A percentile compares a stretch with the other conserved stretches of the same genome.
phyloP scores from a whole-genome alignment of 1,140 invertebrate species.

The Tachypleus tridentatus region DNA sequence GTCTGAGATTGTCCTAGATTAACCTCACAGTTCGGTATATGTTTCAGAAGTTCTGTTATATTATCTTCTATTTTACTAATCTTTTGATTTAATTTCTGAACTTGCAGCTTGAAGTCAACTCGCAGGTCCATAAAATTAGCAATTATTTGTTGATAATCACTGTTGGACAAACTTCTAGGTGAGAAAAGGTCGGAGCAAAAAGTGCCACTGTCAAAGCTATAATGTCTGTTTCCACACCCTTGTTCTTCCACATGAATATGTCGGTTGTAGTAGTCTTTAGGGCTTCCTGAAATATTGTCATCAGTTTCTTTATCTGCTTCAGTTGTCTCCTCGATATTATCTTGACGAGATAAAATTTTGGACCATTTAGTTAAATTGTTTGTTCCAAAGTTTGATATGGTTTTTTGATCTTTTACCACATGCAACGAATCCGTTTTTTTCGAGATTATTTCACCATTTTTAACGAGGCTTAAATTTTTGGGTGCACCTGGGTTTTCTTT shows the following conservation, averaged over 20 bases:
- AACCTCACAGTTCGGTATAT: slow-evolving; percentile 26
- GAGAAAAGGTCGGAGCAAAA: background rate
- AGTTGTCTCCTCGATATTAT: slow-evolving; percentile 69
- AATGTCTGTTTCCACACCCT: slow-evolving; percentile 5
- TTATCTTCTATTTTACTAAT: slow-evolving; percentile 68
- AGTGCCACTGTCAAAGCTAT: background rate
- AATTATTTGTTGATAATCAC: slow-evolving; percentile 59
- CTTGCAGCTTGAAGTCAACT: slow-evolving; percentile 70
- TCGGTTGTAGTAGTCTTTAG: background rate
- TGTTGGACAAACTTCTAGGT: slow-evolving; percentile 26
- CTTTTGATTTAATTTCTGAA: slow-evolving; percentile 67
- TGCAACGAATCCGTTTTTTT: slow-evolving; percentile 21
- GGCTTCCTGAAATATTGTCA: slow-evolving; percentile 15
- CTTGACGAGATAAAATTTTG: slow-evolving; percentile 44
- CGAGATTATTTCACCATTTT: slow-evolving; percentile 15
- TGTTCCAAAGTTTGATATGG: background rate
- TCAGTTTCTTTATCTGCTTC: slow-evolving; percentile 37
- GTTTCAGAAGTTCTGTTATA: slow-evolving; percentile 43
- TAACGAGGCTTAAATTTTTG: slow-evolving; percentile 4
- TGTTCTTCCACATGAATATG: background rate
- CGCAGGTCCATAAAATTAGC: slow-evolving; percentile 73
- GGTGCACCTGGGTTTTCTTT: background rate
- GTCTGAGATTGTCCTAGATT: slow-evolving; percentile 11
- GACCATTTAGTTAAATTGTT: slow-evolving; percentile 21
- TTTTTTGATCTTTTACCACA: slow-evolving; percentile 17